Evolutionary conservation across 2,797 vertebrate species (phyloP).

Genomic region (Paratrypauchen microcephalus): DNA sequence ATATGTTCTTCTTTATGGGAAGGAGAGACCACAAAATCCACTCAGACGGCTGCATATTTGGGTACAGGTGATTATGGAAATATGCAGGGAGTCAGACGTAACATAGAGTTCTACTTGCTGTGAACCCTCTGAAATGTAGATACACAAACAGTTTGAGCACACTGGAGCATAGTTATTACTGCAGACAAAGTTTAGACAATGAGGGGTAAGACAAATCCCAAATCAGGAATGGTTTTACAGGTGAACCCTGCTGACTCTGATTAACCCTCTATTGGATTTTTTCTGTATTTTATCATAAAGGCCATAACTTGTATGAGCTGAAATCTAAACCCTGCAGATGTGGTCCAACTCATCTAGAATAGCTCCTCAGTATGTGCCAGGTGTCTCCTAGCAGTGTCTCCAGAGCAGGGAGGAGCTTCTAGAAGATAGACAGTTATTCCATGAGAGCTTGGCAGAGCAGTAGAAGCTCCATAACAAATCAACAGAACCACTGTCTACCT

Average conservation of each 20-base stretch:
- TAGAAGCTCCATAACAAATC: background rate
- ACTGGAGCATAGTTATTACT: no score
- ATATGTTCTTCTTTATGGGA: conserved; percentile 18
- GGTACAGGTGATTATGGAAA: conserved; percentile 11
- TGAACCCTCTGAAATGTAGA: no score
- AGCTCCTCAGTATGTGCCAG: no score
- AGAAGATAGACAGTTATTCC: conserved; percentile 59
- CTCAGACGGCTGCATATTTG: conserved; percentile 1
- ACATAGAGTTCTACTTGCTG: background rate
- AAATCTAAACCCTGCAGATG: background rate
- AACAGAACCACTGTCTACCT: no score
- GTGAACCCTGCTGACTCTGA: no score
- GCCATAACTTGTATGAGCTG: background rate
- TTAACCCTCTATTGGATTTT: background rate
- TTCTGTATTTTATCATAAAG: no score
- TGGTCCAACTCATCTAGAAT: background rate
- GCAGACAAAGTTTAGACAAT: no score
- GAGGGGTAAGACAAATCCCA: no score
- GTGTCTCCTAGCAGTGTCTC: background rate
- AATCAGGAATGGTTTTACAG: no score
- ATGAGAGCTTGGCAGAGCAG: background rate
- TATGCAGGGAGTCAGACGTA: conserved; percentile 2
- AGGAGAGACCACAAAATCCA: conserved; percentile 8
- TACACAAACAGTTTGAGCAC: no score
- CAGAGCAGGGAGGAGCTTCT: background rate